phyloP scores from a whole-genome alignment of 2,797 vertebrate species.

The Rhinella marina region DNA sequence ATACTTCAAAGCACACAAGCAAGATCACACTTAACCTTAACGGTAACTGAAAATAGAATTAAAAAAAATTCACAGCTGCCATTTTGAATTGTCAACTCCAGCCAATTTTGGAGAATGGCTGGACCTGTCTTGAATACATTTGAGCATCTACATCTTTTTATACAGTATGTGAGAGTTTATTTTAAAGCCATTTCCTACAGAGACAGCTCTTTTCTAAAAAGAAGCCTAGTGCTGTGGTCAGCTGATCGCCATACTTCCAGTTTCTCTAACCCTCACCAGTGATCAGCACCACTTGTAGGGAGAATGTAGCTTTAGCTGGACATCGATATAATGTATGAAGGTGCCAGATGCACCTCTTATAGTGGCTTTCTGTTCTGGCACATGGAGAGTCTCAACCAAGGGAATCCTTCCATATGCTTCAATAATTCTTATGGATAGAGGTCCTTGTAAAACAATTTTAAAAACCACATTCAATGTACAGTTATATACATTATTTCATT shows the following conservation, averaged over 20 bases:
- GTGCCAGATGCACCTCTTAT: no score
- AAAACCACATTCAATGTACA: no score
- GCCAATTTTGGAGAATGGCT: background rate
- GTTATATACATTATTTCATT: background rate
- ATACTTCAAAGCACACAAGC: background rate
- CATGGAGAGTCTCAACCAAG: background rate
- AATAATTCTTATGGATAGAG: no score
- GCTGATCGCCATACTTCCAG: background rate
- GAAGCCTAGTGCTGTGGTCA: background rate
- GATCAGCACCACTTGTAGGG: background rate
- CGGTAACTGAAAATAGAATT: background rate
- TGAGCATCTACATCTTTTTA: background rate
- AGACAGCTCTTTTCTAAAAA: background rate
- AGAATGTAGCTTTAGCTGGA: no score
- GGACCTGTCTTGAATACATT: background rate
- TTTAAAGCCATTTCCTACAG: background rate
- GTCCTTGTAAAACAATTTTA: no score
- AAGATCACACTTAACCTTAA: background rate
- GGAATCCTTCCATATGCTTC: no score
- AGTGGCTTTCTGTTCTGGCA: background rate
- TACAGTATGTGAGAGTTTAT: background rate
- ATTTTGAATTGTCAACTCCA: background rate
- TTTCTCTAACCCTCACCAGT: background rate
- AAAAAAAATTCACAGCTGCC: background rate
- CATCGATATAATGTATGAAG: no score